Percentiles rank a stretch among this genome's conserved stretches.
Evolutionary conservation across 2,888 invertebrate genomes (phyloP).

Genomic region (Sarcophaga variegata): DNA sequence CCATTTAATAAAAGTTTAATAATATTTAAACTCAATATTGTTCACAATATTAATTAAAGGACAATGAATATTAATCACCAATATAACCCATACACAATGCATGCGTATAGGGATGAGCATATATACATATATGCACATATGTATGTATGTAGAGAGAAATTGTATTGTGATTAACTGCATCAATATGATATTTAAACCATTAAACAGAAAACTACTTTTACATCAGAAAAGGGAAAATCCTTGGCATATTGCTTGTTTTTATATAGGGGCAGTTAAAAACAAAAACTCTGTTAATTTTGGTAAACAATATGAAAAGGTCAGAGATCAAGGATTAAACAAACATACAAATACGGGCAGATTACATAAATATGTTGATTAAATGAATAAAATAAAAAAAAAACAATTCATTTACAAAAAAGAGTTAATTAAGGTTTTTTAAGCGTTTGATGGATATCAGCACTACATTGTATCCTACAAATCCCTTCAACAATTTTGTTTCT

Average conservation of each 20-base stretch:
- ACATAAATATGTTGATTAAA: background rate
- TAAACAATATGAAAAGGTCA: background rate
- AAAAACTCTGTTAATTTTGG: background rate
- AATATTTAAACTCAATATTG: constrained; percentile 22
- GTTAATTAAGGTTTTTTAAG: no score
- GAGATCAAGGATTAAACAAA: background rate
- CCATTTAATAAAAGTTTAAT: constrained; percentile 22
- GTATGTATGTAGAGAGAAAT: background rate
- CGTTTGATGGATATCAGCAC: no score
- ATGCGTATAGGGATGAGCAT: background rate
- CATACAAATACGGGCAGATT: background rate
- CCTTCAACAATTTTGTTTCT: no score
- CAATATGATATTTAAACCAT: background rate
- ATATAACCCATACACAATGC: no score
- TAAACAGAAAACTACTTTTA: background rate
- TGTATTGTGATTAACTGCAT: background rate
- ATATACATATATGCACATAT: no score
- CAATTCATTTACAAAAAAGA: background rate
- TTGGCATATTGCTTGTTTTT: background rate
- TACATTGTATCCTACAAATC: no score
- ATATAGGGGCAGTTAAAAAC: background rate
- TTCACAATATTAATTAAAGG: constrained; percentile 30
- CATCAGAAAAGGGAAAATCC: background rate
- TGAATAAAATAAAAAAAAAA: background rate
- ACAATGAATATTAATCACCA: background rate